Evolutionary conservation across 1,140 invertebrate species (phyloP), one percentile per base, ranked within the genome.

Genomic region (Papilio glaucus): DNA sequence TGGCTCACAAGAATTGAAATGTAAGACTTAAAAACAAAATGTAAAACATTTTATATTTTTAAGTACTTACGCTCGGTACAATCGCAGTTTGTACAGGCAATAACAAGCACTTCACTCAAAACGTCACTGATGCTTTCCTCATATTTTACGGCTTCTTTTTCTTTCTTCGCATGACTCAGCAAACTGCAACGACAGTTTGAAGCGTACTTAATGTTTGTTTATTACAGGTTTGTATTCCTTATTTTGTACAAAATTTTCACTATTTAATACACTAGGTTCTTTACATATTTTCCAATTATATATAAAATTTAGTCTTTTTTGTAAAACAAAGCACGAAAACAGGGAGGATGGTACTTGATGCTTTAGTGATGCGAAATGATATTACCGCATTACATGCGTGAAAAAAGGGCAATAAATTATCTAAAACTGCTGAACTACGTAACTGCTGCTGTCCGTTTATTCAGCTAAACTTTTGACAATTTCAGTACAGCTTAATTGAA

Each of bases 111-210:
- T 57, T 24, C 18, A 57, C 49, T 57, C 24, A 21, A 57, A 57
- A 57, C 21, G 49, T 57, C 21, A 24, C 49, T 57, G 49, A 57
- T 57, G 49, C 49, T 57, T 57, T 57, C 21, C 49, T 57, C 49
- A 57, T 26, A 24, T 57, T 57, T 57, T 24, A 57, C 21, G 9
- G 10, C 49, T 57, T 57, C 49, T 57, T 57, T 24, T 57, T 57
- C 45, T 49, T 49, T 49, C 13, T 10, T 49, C 45, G 45, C 15
- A 49, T 49, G 45, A 49, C 45, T 49, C 5, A 39, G 38, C 38
- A 49, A 49, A 49, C 45, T 21, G 45, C 45, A 49, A 24, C 45
- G 45, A 21, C 45, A 18, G 15, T 49, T 49, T 49, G 18, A 49
- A 49, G 45, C 15, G 12, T 21, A 49, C 45, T 49, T 49, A 12